phyloP scores from a whole-genome alignment of 2,797 vertebrate species.

The Falco cherrug region DNA sequence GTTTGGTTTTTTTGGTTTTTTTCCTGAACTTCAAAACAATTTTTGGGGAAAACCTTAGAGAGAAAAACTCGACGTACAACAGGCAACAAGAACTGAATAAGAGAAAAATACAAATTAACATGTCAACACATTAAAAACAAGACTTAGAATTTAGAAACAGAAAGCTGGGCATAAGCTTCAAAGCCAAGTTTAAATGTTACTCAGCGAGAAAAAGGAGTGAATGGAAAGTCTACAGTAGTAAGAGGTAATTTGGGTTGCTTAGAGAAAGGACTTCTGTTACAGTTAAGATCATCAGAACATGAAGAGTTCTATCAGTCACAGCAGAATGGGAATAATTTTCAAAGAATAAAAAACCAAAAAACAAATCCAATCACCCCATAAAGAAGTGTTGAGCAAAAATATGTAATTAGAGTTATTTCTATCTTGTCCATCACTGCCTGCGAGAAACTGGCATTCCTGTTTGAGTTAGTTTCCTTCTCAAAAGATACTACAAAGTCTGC shows the following conservation, averaged over 20 bases:
- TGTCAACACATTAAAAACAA: neutral
- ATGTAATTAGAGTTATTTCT: neutral
- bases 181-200: slow-evolving; percentile 20
- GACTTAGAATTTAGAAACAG: neutral
- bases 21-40: neutral
- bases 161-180: slow-evolving; percentile 11
- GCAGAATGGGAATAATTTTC: neutral
- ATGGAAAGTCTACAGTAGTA: neutral
- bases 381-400: neutral
- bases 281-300: neutral
- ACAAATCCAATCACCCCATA: neutral
- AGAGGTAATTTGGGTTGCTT: neutral
- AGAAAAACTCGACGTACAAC: neutral
- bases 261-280: neutral
- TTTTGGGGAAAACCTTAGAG: neutral
- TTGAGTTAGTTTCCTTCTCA: neutral
- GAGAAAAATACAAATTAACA: neutral
- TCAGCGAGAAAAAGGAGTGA: neutral
- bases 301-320: neutral
- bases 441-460: neutral
- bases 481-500: neutral
- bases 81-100: slow-evolving; percentile 5
- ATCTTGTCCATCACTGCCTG: neutral
- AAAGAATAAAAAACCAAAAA: neutral
- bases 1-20: neutral